Evolutionary conservation across 2,888 invertebrate species (phyloP), one percentile per base, ranked within the genome.

Genomic region (Watsonalla cultraria): DNA sequence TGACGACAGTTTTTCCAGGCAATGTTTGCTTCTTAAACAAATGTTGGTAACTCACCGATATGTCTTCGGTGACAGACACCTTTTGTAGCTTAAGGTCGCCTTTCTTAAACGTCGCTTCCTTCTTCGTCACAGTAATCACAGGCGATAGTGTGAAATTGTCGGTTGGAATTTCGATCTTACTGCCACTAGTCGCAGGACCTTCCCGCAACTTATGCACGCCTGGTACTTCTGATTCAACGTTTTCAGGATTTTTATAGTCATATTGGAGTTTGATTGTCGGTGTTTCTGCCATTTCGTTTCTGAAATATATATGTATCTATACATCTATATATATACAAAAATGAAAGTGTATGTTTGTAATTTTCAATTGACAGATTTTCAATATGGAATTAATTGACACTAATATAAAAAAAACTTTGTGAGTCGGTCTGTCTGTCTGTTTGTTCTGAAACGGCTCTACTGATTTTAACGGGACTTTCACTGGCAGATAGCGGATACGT

Each of bases 41-140:
- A 71, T 90, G 83, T 58, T 82, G 77, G 57, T 74, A 86, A 61
- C 81, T 85, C 57, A 88, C 77, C 63, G 87, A 76, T 0, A 89
- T 72, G 13, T 89, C 80, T 56, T 90, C 90, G 0, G 80, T 78
- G 0, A 88, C 84, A 0, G 82, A 73, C 0, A 89, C 68, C 62
- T 86, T 88, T 50, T 87, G 85, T 0, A 83, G 60, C 52, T 81
- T 87, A 56, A 84, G 8, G 45, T 83, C 85, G 0, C 80, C 84
- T 58, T 87, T 90, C 0, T 77, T 80, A 1, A 80, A 72, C 0
- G 76, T 70, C 0, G 79, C 66, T 61, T 90, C 89, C 2, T 82
- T 75, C 57, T 82, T 86, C 0, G 79, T 86, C 0, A 86, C 73
- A 0, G 76, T 83, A 14, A 88, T 73, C 0, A 90, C 86, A 0